Evolutionary conservation across 1,140 invertebrate species (phyloP).

Genomic region (Tetramorium alpestre): DNA sequence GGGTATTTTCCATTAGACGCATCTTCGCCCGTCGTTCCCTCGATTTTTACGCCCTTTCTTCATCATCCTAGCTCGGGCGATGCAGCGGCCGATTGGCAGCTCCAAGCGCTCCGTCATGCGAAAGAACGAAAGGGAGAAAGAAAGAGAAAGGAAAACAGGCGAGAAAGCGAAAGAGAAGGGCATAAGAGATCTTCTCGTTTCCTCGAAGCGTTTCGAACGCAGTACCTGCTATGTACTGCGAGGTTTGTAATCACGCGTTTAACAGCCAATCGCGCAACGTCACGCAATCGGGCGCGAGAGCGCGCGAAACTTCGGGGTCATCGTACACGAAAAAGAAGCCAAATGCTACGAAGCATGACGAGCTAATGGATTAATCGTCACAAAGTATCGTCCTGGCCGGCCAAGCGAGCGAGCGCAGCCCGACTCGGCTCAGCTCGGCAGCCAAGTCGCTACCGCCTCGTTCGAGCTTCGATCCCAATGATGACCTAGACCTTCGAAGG

Average conservation of each 20-base stretch:
- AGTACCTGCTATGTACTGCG: constrained; percentile 57
- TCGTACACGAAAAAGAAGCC: constrained; percentile 60
- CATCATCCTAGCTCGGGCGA: constrained; percentile 50
- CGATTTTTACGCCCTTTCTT: constrained; percentile 54
- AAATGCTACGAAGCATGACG: constrained; percentile 71
- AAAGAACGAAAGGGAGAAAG: constrained; percentile 20
- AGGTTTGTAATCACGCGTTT: constrained; percentile 79
- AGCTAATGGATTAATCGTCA: constrained; percentile 78
- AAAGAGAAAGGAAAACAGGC: neutral
- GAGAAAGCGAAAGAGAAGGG: neutral
- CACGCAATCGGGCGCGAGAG: constrained; percentile 73
- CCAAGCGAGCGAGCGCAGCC: neutral
- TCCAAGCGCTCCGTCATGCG: constrained; percentile 39
- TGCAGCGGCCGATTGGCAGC: neutral
- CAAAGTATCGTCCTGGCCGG: constrained; percentile 57
- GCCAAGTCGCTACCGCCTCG: neutral
- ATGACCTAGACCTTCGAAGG: constrained; percentile 76
- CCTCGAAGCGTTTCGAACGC: constrained; percentile 74
- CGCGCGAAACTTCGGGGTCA: constrained; percentile 54
- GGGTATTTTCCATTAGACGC: constrained; percentile 47
- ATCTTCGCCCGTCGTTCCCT: constrained; percentile 36
- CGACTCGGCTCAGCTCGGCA: neutral
- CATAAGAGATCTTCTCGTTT: constrained; percentile 63
- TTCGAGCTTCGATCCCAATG: constrained; percentile 18
- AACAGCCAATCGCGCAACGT: constrained; percentile 74